These are phyloP conservation scores for Stenopsyche tienmushanensis DNA, from an alignment of 1,140 invertebrate species.

Conservation along the genomic window DNA sequence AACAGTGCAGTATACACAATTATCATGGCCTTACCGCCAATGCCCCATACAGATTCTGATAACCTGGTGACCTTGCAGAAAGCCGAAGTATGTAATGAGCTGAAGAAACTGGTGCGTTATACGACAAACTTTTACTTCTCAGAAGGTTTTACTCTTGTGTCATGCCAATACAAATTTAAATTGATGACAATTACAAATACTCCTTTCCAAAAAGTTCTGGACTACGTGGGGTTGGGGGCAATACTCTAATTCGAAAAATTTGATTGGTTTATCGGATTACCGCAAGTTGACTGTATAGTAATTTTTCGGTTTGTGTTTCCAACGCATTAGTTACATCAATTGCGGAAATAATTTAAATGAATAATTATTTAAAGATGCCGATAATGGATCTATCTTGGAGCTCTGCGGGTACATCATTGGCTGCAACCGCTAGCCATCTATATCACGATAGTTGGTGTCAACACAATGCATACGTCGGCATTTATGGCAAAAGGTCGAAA, in stretches of 20 bases:
- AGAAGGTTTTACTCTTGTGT: too few relatives aligned
- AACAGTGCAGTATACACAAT: too few relatives aligned
- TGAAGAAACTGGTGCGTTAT: too few relatives aligned
- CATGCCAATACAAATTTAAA: too few relatives aligned
- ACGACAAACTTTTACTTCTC: too few relatives aligned
- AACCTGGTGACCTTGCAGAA: too few relatives aligned
- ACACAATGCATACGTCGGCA: conserved; percentile 21
- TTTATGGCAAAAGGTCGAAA: conserved; percentile 31
- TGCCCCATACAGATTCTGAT: too few relatives aligned
- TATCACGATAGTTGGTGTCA: conserved; percentile 38
- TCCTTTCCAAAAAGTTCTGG: background rate
- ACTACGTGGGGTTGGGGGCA: background rate
- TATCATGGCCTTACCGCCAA: too few relatives aligned
- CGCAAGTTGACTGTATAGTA: background rate
- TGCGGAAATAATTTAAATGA: background rate
- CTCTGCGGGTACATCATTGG: conserved; percentile 30
- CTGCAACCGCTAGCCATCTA: conserved; percentile 22
- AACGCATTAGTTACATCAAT: background rate
- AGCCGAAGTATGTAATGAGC: too few relatives aligned
- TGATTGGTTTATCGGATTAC: too few relatives aligned
- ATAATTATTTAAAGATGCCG: conserved; percentile 28
- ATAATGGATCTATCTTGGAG: conserved; percentile 32
- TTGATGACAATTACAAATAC: background rate
- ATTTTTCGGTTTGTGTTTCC: background rate
- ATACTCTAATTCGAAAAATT: background rate